These are phyloP conservation scores for Porites divaricata DNA, from an alignment of 92 coral and sea anemone genomes.

Conservation along the genomic window DNA sequence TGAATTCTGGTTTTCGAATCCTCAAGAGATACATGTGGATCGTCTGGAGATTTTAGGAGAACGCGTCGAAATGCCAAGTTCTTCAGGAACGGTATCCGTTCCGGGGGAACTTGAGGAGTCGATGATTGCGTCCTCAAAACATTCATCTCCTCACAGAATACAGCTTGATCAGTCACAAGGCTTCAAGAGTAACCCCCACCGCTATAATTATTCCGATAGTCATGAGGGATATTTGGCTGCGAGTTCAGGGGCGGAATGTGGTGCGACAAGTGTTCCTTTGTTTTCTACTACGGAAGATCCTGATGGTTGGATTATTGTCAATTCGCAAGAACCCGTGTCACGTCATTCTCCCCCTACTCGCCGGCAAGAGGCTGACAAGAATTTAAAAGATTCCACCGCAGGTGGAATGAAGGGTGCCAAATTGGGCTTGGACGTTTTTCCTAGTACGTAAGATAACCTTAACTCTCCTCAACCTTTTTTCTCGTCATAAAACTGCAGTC, in stretches of 20 bases:
- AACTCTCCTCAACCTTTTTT: neutral
- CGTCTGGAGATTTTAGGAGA: neutral
- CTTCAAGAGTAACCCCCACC: too few species aligned
- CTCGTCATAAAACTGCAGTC: too few species aligned
- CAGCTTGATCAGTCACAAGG: too few species aligned
- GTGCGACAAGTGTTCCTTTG: neutral
- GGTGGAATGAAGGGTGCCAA: neutral
- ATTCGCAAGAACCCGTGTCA: neutral
- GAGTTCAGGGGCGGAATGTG: neutral
- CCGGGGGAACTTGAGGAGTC: too few species aligned
- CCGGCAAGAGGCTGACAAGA: neutral
- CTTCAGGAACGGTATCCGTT: neutral
- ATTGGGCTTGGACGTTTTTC: neutral
- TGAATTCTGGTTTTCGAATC: neutral
- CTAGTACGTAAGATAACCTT: neutral
- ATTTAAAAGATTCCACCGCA: neutral
- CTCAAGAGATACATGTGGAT: neutral
- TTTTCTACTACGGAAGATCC: neutral
- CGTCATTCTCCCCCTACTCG: neutral
- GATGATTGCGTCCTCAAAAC: too few species aligned
- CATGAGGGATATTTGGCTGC: neutral
- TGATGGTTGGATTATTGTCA: neutral
- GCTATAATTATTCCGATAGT: too few species aligned
- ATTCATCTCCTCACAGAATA: too few species aligned
- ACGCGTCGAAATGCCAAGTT: neutral